Evolutionary conservation across 2,113 vertebrate species (phyloP), one percentile per base, ranked within the genome.

Genomic region (Anolis carolinensis): DNA sequence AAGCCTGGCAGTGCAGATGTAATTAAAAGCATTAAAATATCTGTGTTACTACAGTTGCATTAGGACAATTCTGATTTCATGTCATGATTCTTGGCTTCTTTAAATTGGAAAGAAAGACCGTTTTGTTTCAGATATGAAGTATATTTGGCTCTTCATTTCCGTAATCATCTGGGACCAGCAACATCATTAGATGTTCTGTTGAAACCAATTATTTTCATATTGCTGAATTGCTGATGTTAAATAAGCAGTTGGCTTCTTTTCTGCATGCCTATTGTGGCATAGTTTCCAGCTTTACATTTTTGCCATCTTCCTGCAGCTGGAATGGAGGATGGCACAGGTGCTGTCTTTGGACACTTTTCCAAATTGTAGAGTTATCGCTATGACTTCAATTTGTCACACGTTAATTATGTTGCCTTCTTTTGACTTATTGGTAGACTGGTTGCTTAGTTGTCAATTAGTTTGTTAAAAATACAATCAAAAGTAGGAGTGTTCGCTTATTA

Each of bases 391-490:
- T 39, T 48, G 55, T 85, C 25, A 70, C 20, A 2, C 3, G n/a
- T 75, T 84, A 65, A 84, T 84, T 67, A 27, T 77, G 7, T 55
- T 39, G 2, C 32, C 34, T 78, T 85, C 67, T 59, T 27, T 68
- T 77, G 52, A 77, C 13, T 84, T 68, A 36, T 39, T 36, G 48
- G 25, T 70, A 68, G 16, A 71, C 23, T 79, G 44, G 65, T 55
- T 79, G 63, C 44, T 79, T 55, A 78, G 16, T 79, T 79, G 23
- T 78, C 34, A 52, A 70, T 78, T 79, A 39, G 8, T 85, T 36
- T 71, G 44, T 85, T 39, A 78, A 85, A 70, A 36, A 71, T 34
- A 1, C 63, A 85, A 20, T 85, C 44, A 70, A 78, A 52, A 78
- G 36, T 70, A 39, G 8, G 23, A 52, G 8, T 52, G 68, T 71